A percentile compares a stretch with the other conserved stretches of the same genome.
phyloP scores from a whole-genome alignment of 2,797 vertebrate genomes.

The Borostomias antarcticus region DNA sequence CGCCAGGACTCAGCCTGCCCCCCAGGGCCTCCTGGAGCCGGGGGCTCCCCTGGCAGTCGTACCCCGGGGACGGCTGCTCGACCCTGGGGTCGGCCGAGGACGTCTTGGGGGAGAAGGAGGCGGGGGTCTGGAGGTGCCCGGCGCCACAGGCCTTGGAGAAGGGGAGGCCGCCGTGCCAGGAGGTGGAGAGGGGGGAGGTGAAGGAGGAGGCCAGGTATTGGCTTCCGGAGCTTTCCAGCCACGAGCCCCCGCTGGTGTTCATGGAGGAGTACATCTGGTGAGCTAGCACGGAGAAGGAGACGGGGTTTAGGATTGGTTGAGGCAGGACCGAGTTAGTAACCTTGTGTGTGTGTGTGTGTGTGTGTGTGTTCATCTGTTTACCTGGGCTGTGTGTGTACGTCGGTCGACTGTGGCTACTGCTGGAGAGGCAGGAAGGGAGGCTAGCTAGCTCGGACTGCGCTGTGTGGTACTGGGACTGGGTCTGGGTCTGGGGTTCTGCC shows the following conservation, averaged over 20 bases:
- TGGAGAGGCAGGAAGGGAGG: constrained; percentile 64
- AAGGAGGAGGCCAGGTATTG: constrained; percentile 55
- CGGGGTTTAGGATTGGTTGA: background rate
- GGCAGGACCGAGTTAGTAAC: background rate
- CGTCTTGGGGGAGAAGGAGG: constrained; percentile 49
- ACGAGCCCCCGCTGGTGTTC: constrained; percentile 60
- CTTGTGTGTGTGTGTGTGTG: background rate
- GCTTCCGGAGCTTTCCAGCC: constrained; percentile 66
- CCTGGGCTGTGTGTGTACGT: constrained; percentile 75
- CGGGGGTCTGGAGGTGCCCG: constrained; percentile 35
- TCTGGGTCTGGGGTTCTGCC: constrained; percentile 10
- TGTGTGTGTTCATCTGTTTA: constrained; percentile 38
- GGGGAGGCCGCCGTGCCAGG: constrained; percentile 61
- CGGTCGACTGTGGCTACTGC: constrained; percentile 39
- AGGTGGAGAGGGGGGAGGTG: constrained; percentile 35
- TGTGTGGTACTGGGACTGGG: constrained; percentile 64
- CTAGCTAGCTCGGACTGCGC: constrained; percentile 55
- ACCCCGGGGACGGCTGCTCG: constrained; percentile 41
- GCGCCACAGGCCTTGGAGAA: constrained; percentile 62
- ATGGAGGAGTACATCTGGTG: constrained; percentile 68
- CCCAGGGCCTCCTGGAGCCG: constrained; percentile 71
- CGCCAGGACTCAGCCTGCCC: constrained; percentile 59
- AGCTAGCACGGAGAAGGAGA: constrained; percentile 49
- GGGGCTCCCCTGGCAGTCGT: constrained; percentile 64
- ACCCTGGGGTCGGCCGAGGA: constrained; percentile 57